A percentile compares a stretch with the other conserved stretches of the same genome.
Evolutionary conservation across 2,113 vertebrate species (phyloP).

Genomic region (Oncorhynchus keta): DNA sequence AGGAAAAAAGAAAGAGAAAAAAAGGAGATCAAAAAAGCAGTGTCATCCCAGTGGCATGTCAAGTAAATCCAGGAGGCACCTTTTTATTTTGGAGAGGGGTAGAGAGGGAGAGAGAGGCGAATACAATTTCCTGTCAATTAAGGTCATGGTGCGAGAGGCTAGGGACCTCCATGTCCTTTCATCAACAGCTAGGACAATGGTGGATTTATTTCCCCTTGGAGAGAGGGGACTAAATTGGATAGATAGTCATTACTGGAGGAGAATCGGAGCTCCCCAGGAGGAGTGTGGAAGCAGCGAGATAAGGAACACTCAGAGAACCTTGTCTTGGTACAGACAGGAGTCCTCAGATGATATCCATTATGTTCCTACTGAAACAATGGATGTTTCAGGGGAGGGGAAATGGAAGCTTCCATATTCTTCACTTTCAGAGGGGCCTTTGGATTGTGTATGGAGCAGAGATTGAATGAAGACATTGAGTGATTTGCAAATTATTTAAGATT

Average conservation of each 20-base stretch:
- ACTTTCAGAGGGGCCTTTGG: neutral
- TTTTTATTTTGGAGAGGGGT: slow-evolving; percentile 47
- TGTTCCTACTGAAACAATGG: slow-evolving; percentile 66
- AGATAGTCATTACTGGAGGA: slow-evolving; percentile 76
- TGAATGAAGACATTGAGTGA: slow-evolving; percentile 38
- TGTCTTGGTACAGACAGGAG: slow-evolving; percentile 63
- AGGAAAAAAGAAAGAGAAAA: neutral
- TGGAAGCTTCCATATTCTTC: too few species aligned
- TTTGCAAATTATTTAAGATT: slow-evolving; percentile 36
- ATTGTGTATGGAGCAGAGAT: slow-evolving; percentile 31
- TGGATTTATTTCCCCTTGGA: slow-evolving; percentile 70
- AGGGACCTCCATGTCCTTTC: slow-evolving; percentile 61
- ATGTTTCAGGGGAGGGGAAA: slow-evolving; percentile 13
- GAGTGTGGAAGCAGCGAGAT: slow-evolving; percentile 71
- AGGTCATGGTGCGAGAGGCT: slow-evolving; percentile 62
- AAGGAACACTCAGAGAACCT: slow-evolving; percentile 71
- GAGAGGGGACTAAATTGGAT: slow-evolving; percentile 73
- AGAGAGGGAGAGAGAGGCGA: slow-evolving; percentile 48
- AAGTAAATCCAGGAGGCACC: slow-evolving; percentile 49
- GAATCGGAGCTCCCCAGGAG: slow-evolving; percentile 68
- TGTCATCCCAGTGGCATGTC: slow-evolving; percentile 47
- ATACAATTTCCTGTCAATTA: slow-evolving; percentile 75
- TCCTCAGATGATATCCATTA: slow-evolving; percentile 70
- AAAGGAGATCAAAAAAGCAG: slow-evolving; percentile 1
- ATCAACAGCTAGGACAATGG: slow-evolving; percentile 48